Conservation (phyloP, 2,888 invertebrate genomes). For the Zygogramma bicolorata region DNA sequence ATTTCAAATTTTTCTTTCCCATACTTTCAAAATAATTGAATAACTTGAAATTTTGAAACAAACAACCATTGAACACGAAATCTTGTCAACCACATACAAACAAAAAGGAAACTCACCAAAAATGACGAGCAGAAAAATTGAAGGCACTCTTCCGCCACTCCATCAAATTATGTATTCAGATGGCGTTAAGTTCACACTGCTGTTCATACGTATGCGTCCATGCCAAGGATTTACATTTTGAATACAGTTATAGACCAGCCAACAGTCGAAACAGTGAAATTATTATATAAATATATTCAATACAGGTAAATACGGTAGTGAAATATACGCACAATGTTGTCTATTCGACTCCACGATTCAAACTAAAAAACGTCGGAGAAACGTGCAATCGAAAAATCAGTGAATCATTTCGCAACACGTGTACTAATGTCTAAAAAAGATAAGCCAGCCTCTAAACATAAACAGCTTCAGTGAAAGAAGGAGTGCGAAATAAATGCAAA, state of each 20-base stretch:
- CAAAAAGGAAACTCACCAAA: background rate
- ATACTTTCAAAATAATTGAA: no score
- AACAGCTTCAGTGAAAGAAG: background rate
- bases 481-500: slow-evolving; percentile 1
- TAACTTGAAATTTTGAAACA: no score
- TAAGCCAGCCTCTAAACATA: background rate
- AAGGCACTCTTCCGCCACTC: background rate
- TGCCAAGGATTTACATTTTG: no score
- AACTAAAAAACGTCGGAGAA: slow-evolving; percentile 13
- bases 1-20: no score
- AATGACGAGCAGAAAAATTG: background rate
- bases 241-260: no score
- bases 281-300: no score
- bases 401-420: background rate
- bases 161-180: background rate
- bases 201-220: no score
- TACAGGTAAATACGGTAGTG: no score
- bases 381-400: slow-evolving; percentile 13
- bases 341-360: slow-evolving; percentile 9
- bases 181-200: background rate
- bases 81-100: no score
- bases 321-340: background rate
- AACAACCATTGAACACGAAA: no score
- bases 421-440: slow-evolving; percentile 2
- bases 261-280: background rate